phyloP scores from a whole-genome alignment of 2,888 invertebrate species.

The Tachina fera region DNA sequence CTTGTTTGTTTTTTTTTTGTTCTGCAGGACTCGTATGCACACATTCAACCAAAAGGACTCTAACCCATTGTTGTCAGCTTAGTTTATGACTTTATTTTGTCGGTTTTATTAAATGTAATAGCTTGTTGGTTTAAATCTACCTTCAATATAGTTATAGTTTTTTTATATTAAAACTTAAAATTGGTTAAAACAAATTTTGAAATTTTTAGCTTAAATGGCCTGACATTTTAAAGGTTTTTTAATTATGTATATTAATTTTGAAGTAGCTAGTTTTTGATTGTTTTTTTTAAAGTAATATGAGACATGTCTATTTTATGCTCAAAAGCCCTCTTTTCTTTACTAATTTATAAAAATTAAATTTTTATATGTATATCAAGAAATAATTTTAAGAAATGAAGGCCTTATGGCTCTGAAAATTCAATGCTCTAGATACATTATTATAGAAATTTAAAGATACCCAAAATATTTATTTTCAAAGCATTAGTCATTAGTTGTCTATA shows the following conservation, averaged over 20 bases:
- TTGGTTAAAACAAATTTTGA: background rate
- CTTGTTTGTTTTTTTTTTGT: background rate
- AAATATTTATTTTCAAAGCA: too few species aligned
- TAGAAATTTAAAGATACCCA: too few species aligned
- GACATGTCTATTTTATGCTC: too few species aligned
- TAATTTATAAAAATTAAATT: too few species aligned
- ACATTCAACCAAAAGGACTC: background rate
- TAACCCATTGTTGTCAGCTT: constrained; percentile 64
- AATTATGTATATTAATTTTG: constrained; percentile 2
- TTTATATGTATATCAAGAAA: too few species aligned
- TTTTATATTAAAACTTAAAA: constrained; percentile 7
- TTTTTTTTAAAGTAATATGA: background rate
- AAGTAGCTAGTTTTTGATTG: background rate
- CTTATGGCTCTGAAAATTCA: too few species aligned
- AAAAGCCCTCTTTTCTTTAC: too few species aligned
- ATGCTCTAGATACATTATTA: too few species aligned
- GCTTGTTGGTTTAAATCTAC: constrained; percentile 36
- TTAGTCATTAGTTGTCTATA: too few species aligned
- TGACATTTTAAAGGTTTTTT: constrained; percentile 1
- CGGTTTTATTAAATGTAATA: constrained; percentile 70
- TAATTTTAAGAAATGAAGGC: too few species aligned
- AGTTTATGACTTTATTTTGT: constrained; percentile 71
- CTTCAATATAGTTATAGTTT: background rate
- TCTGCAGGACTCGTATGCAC: constrained; percentile 18
- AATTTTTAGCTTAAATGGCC: constrained; percentile 1